Conservation (phyloP, 2,113 vertebrate species). For the Ictalurus furcatus region DNA sequence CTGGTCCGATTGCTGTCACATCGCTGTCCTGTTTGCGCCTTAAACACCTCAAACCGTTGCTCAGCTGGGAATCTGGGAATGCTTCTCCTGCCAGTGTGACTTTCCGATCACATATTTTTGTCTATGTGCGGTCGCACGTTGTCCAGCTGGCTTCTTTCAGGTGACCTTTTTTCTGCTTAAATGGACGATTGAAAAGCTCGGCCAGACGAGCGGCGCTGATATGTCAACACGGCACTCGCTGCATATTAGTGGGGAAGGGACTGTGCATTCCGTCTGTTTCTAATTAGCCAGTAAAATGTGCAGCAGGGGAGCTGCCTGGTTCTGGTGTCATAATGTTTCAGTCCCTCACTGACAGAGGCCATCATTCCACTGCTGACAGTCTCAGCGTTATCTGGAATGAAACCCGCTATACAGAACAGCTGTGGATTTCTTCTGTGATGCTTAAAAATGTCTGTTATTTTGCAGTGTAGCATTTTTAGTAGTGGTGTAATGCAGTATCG, state of each 20-base stretch:
- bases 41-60: constrained; percentile 63
- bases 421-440: neutral
- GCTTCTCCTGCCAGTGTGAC: constrained; percentile 56
- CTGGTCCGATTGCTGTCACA: constrained; percentile 59
- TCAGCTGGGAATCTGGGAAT: constrained; percentile 66
- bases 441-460: neutral
- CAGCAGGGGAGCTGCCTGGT: constrained; percentile 64
- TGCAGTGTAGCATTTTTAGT: neutral
- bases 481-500: neutral
- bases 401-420: constrained; percentile 30
- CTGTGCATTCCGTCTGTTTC: constrained; percentile 70
- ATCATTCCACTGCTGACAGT: constrained; percentile 48
- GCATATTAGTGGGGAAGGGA: constrained; percentile 48
- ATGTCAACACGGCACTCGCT: constrained; percentile 57
- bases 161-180: constrained; percentile 54
- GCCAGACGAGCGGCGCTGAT: constrained; percentile 62
- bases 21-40: constrained; percentile 62
- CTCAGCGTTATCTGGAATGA: constrained; percentile 56
- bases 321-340: constrained; percentile 49
- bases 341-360: constrained; percentile 45
- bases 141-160: constrained; percentile 44
- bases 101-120: constrained; percentile 55
- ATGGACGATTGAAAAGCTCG: constrained; percentile 50
- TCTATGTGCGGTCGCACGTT: neutral
- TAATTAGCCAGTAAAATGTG: constrained; percentile 71